Base-by-base conservation (phyloP, 1,140 invertebrate species). In the Anoplolepis gracilipes region DNA sequence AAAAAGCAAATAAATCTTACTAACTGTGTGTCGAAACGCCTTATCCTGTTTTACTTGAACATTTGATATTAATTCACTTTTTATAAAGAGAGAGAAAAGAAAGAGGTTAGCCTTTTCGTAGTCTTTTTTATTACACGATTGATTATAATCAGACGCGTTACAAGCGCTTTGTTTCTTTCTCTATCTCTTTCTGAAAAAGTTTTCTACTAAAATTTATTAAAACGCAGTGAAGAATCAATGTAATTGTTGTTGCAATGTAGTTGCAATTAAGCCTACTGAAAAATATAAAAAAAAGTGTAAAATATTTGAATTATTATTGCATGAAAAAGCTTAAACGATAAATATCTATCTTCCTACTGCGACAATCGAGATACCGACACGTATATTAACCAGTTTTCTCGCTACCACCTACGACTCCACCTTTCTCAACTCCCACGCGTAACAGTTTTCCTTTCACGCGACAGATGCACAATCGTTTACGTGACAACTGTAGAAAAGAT, bases 191-290 rank as follows among this genome's bases (percentile, higher is more conserved):
- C 2, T 11, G 22, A 42, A 22, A 13, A 76, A 30, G 7, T 57
- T 76, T 36, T 76, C 8, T 19, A 75, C 11, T 59, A 28, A 75
- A 39, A 59, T n/a, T 42, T 76, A 11, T 25, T 62, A 30, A 76
- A 76, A 62, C 2, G 25, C 33, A 62, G 28, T 13, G 8, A 3
- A 76, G 59, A 22, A 36, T 59, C 13, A 36, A n/a, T 28, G 42
- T 49, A 49, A 49, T 1, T 30, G 8, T 76, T 42, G n/a, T n/a
- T 62, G 4, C n/a, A n/a, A n/a, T n/a, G n/a, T n/a, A 22, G 1
- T 75, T 57, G 33, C 7, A 36, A 6, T n/a, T 67, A 39, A 28
- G 67, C 19, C 25, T 55, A 16, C 13, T 53, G 30, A 8, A 53
- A 53, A 55, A 10, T 67, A 42, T n/a, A 39, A 39, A 2, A 5